Conservation (phyloP, 2,888 invertebrate genomes). For the Lithosia quadra region DNA sequence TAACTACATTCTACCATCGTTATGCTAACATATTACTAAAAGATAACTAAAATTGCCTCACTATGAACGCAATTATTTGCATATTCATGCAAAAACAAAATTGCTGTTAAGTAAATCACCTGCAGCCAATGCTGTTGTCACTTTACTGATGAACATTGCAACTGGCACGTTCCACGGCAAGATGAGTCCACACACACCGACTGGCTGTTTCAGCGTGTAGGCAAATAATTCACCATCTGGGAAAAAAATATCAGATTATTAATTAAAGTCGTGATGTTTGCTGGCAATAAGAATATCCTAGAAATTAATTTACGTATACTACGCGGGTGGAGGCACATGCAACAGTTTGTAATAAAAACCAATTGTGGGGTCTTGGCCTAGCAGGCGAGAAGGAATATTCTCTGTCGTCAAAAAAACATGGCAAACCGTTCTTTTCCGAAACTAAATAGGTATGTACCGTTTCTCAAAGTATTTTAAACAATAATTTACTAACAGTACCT, state of each 20-base stretch:
- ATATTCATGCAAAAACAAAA: neutral
- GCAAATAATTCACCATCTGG: conserved; percentile 91
- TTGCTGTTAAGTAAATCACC: conserved; percentile 46
- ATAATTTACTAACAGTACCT: too few species aligned
- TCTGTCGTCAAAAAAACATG: too few species aligned
- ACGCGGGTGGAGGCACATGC: too few species aligned
- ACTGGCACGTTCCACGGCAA: conserved; percentile 97
- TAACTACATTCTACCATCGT: too few species aligned
- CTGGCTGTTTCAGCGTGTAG: conserved; percentile 88
- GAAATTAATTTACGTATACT: neutral
- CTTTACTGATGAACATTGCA: conserved; percentile 96
- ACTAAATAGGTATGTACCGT: too few species aligned
- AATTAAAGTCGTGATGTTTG: neutral
- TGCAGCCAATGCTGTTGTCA: conserved; percentile 90
- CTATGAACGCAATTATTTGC: neutral
- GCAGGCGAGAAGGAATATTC: too few species aligned
- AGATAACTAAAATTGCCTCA: too few species aligned
- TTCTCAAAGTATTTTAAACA: too few species aligned
- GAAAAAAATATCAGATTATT: neutral
- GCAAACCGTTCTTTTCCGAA: too few species aligned
- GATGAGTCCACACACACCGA: conserved; percentile 94
- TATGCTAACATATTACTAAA: too few species aligned
- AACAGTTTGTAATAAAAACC: too few species aligned
- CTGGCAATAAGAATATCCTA: neutral
- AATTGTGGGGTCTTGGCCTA: too few species aligned